These are phyloP conservation scores for Siniperca obscura DNA, from an alignment of 2,797 vertebrate species.

Conservation along the genomic window DNA sequence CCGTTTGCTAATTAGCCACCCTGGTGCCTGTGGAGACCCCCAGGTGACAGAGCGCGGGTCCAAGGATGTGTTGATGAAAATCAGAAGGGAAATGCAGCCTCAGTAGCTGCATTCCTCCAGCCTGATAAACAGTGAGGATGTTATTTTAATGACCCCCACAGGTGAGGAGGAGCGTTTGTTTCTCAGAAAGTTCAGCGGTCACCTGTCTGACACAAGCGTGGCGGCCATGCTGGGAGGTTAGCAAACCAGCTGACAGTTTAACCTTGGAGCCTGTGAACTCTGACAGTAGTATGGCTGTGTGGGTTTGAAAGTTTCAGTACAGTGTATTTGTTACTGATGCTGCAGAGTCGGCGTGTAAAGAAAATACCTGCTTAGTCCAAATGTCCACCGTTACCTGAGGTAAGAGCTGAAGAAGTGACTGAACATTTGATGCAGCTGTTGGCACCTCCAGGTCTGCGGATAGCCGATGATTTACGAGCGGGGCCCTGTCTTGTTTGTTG, in stretches of 20 bases:
- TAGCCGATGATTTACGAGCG: no score
- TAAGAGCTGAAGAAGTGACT: not conserved
- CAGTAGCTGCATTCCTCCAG: slow-evolving; percentile 66
- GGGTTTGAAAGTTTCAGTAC: no score
- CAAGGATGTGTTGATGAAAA: slow-evolving; percentile 87
- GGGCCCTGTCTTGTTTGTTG: no score
- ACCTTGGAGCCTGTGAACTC: no score
- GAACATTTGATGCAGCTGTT: not conserved
- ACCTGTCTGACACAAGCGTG: slow-evolving; percentile 29
- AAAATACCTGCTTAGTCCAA: not conserved
- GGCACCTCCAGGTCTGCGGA: no score
- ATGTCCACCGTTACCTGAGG: not conserved
- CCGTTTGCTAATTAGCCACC: slow-evolving; percentile 93
- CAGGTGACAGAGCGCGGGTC: slow-evolving; percentile 68
- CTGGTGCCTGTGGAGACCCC: slow-evolving; percentile 89
- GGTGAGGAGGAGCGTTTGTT: slow-evolving; percentile 57
- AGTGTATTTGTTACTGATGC: no score
- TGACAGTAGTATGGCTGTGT: no score
- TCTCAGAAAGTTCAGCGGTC: not conserved
- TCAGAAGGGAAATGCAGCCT: slow-evolving; percentile 85
- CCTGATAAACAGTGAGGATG: slow-evolving; percentile 81
- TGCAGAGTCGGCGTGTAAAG: not conserved
- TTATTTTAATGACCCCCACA: slow-evolving; percentile 90
- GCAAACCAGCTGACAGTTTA: slow-evolving; percentile 65
- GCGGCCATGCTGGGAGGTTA: not conserved